Evolutionary conservation across 2,113 vertebrate species (phyloP), one percentile per base, ranked within the genome.

Genomic region (Sylvietta virens): DNA sequence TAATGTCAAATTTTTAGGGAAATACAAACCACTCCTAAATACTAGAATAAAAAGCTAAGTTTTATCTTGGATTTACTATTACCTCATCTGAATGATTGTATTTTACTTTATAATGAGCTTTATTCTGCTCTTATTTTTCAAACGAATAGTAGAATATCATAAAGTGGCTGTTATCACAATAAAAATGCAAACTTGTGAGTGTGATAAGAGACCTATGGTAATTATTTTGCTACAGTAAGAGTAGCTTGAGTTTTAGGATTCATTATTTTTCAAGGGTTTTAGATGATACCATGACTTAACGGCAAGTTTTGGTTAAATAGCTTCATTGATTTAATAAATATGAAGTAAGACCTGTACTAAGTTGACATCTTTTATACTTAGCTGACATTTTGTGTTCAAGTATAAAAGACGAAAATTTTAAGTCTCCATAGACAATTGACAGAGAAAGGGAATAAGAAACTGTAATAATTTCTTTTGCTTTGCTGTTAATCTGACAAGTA

Each of bases 61-160:
- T 85, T 93, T 90, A 31, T 72, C 31, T 79, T 64, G 10, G n/a
- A 90, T 95, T 97, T 61, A 61, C 37, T 88, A 95, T 97, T 92
- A 26, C 11, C 37, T 86, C 82, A 89, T 87, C 69, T 86, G 79
- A 95, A 74, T 85, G 67, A 84, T 96, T 94, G 90, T 96, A 76
- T 62, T 92, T 91, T 82, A 81, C 66, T 78, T 94, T 93, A 42
- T 81, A 30, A 47, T 90, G 27, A 86, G 28, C 5, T 88, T 93
- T 57, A 51, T 58, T 90, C 58, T 62, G 57, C 58, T 94, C 40
- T 81, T 51, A 28, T 74, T 37, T 81, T 81, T 79, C 57, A 89
- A 47, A 67, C 21, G 65, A 73, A 61, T 74, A 71, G 10, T 17
- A 30, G 18, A 87, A 56, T 15, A 79, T 6, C 11, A 37, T 71